These are phyloP conservation scores for Drosophila nikananu DNA, from an alignment of 1,140 invertebrate genomes.

Conservation along the genomic window DNA sequence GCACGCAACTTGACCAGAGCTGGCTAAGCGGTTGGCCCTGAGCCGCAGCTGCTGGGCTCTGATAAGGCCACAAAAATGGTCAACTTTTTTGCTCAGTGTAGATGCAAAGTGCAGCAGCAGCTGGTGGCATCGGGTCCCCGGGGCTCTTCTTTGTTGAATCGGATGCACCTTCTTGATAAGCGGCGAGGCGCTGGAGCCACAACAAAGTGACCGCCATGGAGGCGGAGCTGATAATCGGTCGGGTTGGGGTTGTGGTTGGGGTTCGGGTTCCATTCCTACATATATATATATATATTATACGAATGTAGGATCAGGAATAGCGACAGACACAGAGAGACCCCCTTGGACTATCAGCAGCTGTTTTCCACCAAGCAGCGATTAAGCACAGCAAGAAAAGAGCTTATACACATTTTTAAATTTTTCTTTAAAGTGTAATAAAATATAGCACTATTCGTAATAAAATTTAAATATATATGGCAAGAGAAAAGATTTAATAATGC, in stretches of 20 bases:
- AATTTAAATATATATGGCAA: neutral
- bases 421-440: neutral
- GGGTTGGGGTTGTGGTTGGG: neutral
- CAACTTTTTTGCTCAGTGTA: slow-evolving; percentile 36
- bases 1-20: slow-evolving; percentile 16
- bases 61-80: neutral
- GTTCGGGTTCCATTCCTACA: neutral
- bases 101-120: slow-evolving; percentile 51
- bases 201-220: slow-evolving; percentile 60
- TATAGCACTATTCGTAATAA: neutral
- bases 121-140: slow-evolving; percentile 6
- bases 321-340: neutral
- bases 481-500: neutral
- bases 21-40: slow-evolving; percentile 5
- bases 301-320: slow-evolving; percentile 19
- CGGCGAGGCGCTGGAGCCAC: slow-evolving; percentile 12
- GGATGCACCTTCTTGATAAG: slow-evolving; percentile 57
- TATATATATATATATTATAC: neutral
- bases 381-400: slow-evolving; percentile 11
- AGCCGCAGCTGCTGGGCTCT: neutral
- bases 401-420: neutral
- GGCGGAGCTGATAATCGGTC: slow-evolving; percentile 9
- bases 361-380: neutral
- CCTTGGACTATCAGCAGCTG: slow-evolving; percentile 21
- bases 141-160: slow-evolving; percentile 29